Evolutionary conservation across 2,113 vertebrate species (phyloP).

Genomic region (Otocyon megalotis): DNA sequence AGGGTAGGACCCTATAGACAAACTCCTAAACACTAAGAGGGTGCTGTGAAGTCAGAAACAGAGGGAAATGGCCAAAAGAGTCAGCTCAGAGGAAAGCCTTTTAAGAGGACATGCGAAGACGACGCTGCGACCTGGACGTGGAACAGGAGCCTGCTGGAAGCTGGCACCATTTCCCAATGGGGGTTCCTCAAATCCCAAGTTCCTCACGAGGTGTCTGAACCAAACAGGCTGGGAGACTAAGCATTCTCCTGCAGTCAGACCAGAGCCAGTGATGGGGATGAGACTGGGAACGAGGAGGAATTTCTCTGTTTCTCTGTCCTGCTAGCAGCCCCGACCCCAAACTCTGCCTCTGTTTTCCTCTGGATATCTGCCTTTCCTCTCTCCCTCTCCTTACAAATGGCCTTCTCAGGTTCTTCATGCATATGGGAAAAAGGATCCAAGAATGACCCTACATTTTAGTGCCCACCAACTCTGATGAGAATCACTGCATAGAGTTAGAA

Average conservation of each 20-base stretch:
- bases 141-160: not conserved
- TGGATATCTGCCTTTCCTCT: not conserved
- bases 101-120: not conserved
- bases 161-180: not conserved
- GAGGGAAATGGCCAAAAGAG: not conserved
- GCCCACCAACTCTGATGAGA: not conserved
- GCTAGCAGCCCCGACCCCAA: not conserved
- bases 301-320: not conserved
- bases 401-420: not conserved
- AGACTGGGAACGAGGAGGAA: not conserved
- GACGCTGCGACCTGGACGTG: not conserved
- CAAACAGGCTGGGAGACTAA: not conserved
- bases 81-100: no score
- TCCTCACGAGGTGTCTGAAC: not conserved
- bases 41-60: not conserved
- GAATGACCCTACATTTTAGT: not conserved
- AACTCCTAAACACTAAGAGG: not conserved
- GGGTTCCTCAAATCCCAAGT: not conserved
- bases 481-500: not conserved
- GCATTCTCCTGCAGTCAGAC: not conserved
- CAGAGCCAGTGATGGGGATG: not conserved
- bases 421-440: not conserved
- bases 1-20: not conserved
- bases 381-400: not conserved
- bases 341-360: not conserved